A percentile compares a stretch with the other conserved stretches of the same genome.
phyloP scores from a whole-genome alignment of 2,888 invertebrate genomes.

The Platerodrilus igneus region DNA sequence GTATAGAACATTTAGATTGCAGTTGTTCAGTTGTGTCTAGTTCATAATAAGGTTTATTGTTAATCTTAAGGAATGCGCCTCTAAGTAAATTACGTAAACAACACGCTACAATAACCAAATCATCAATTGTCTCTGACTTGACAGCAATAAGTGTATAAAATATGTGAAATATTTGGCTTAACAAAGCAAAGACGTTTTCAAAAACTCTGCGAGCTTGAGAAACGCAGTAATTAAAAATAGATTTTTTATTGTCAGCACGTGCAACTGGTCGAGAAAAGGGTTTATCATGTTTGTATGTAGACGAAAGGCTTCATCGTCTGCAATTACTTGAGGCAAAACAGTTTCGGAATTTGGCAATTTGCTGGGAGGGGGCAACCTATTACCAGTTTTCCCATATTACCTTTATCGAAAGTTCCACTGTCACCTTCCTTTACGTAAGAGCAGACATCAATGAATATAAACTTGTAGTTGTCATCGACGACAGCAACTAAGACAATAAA shows the following conservation, averaged over 20 bases:
- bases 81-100: too few species aligned
- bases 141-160: too few species aligned
- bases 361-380: conserved; percentile 17
- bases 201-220: too few species aligned
- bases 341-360: conserved; percentile 13
- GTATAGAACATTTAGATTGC: too few species aligned
- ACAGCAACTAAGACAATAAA: conserved; percentile 16
- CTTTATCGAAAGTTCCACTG: conserved; percentile 27
- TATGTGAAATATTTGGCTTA: too few species aligned
- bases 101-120: too few species aligned
- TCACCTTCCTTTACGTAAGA: conserved; percentile 27
- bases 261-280: conserved; percentile 20
- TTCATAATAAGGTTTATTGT: too few species aligned
- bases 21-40: too few species aligned
- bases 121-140: too few species aligned
- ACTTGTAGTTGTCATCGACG: conserved; percentile 21
- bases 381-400: conserved; percentile 15
- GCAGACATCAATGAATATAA: conserved; percentile 26
- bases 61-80: too few species aligned
- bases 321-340: conserved; percentile 23
- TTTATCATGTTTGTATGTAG: conserved; percentile 22
- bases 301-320: conserved; percentile 30
- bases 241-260: conserved; percentile 15
- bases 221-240: too few species aligned
- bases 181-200: too few species aligned